These are phyloP conservation scores for Diaphora mendica DNA, from an alignment of 2,888 invertebrate genomes.

Conservation along the genomic window DNA sequence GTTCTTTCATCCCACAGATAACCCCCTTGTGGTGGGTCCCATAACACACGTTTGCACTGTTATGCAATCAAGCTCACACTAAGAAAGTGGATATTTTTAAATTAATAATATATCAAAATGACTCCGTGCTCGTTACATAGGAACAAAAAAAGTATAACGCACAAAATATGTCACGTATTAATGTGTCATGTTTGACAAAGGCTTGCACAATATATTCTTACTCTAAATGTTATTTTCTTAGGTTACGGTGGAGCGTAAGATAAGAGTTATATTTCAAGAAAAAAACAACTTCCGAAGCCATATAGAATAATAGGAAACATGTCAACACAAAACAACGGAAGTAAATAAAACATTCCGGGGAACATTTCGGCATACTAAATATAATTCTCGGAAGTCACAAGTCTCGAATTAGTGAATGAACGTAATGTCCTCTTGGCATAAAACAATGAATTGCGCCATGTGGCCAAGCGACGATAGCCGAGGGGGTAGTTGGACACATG, in stretches of 20 bases:
- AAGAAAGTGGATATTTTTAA: neutral
- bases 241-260: neutral
- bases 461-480: slow-evolving; percentile 65
- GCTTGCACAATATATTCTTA: neutral
- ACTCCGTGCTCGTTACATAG: neutral
- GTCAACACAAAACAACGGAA: slow-evolving; percentile 47
- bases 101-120: neutral
- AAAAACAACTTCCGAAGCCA: slow-evolving; percentile 6
- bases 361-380: slow-evolving; percentile 68
- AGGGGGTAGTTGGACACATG: slow-evolving; percentile 76
- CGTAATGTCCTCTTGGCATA: slow-evolving; percentile 78
- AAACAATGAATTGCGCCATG: slow-evolving; percentile 77
- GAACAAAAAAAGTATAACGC: neutral
- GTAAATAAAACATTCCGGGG: slow-evolving; percentile 53
- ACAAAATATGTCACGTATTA: neutral
- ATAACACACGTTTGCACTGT: neutral
- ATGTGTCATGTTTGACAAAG: neutral
- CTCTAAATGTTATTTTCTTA: neutral
- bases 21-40: no score
- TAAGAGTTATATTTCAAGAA: neutral
- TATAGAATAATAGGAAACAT: slow-evolving; percentile 13
- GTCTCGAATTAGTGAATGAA: slow-evolving; percentile 73
- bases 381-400: slow-evolving; percentile 73
- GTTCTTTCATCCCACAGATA: neutral
- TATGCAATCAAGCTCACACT: neutral